A percentile compares a stretch with the other conserved stretches of the same genome.
These are phyloP conservation scores for Pangasius krempfi DNA, from an alignment of 2,797 vertebrate species.

Conservation along the genomic window DNA sequence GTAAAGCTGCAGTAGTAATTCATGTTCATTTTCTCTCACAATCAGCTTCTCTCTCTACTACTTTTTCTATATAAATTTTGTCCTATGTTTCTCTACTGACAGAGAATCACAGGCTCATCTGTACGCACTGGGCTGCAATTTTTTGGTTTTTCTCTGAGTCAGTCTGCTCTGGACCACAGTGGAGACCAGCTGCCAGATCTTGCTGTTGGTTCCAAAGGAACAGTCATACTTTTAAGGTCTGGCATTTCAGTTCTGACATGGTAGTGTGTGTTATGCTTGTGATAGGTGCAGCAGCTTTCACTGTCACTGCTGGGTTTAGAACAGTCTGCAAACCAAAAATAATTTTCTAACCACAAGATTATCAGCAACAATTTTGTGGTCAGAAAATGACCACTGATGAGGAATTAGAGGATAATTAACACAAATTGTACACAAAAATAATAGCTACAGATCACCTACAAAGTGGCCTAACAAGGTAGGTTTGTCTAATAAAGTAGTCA, in stretches of 20 bases:
- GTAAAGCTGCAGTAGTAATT: neutral
- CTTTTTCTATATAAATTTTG: neutral
- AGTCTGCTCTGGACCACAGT: constrained; percentile 74
- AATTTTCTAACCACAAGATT: neutral
- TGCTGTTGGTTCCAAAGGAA: constrained; percentile 77
- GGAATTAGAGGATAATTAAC: neutral
- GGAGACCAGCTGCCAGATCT: constrained; percentile 76
- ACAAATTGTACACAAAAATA: neutral
- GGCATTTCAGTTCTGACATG: neutral
- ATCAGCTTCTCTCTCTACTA: neutral
- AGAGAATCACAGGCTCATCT: constrained; percentile 72
- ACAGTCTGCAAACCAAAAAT: neutral
- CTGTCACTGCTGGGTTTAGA: neutral
- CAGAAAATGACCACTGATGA: neutral
- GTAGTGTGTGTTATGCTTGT: neutral
- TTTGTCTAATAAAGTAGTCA: neutral
- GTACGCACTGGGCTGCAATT: constrained; percentile 65
- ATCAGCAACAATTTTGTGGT: neutral
- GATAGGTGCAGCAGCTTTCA: neutral
- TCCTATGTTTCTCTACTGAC: neutral
- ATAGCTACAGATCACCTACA: neutral
- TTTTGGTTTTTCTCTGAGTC: constrained; percentile 80
- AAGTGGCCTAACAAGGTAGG: neutral
- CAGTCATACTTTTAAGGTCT: constrained; percentile 79
- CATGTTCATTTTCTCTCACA: neutral